Evolutionary conservation across 2,888 invertebrate species (phyloP).

Genomic region (Ptilodon capucinus): DNA sequence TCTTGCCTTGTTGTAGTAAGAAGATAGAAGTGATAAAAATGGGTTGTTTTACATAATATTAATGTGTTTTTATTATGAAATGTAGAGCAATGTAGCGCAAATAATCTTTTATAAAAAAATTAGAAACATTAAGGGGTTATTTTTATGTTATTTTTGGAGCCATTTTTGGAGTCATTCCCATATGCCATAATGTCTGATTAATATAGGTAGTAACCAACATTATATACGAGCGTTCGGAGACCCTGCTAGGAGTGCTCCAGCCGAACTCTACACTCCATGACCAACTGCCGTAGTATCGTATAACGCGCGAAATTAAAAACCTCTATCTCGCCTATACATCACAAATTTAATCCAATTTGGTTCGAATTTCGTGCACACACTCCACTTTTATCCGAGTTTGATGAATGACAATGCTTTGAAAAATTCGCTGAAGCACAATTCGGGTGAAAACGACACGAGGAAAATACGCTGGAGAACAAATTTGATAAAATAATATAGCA

Average conservation of each 20-base stretch:
- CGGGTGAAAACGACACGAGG: not conserved
- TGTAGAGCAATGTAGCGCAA: too few species aligned
- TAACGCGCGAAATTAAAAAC: conserved; percentile 51
- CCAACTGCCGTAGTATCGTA: conserved; percentile 30
- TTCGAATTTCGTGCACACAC: conserved; percentile 14
- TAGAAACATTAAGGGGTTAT: too few species aligned
- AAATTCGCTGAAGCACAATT: not conserved
- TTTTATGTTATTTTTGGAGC: too few species aligned
- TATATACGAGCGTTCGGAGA: conserved; percentile 58
- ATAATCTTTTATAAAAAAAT: too few species aligned
- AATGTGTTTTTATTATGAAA: too few species aligned
- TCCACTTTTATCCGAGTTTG: conserved; percentile 14
- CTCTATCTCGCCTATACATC: conserved; percentile 32
- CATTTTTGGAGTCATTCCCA: too few species aligned
- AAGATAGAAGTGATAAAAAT: too few species aligned
- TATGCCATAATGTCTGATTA: too few species aligned
- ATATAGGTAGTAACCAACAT: too few species aligned
- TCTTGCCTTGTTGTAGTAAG: too few species aligned
- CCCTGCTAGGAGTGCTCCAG: conserved; percentile 31
- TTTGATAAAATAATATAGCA: not conserved
- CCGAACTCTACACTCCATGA: conserved; percentile 13
- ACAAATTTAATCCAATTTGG: conserved; percentile 38
- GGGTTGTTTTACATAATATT: too few species aligned
- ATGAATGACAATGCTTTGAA: conserved; percentile 8
- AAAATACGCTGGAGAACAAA: not conserved